Percentiles rank a stretch among this genome's conserved stretches.
Conservation (phyloP, 1,140 invertebrate genomes). For the Neodiprion fabricii region DNA sequence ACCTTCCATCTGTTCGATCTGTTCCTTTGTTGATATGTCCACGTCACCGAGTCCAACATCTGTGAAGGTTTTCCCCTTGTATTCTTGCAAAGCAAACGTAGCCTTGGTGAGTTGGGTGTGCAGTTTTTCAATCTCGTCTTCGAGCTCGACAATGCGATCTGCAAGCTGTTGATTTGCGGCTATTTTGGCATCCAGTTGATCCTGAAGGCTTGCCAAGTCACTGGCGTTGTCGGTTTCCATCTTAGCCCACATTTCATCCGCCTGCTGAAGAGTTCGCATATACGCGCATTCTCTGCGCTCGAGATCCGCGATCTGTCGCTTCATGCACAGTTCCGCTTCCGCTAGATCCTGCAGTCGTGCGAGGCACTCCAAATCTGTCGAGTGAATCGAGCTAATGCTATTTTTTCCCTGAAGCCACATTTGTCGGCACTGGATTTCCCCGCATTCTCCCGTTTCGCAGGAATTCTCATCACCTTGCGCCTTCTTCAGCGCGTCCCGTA, state of each 20-base stretch:
- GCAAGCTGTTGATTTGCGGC: slow-evolving; percentile 42
- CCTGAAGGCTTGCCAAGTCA: slow-evolving; percentile 51
- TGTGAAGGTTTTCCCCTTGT: neutral
- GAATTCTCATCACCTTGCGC: slow-evolving; percentile 18
- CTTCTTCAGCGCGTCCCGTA: slow-evolving; percentile 12
- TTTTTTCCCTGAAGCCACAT: slow-evolving; percentile 32
- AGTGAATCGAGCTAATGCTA: slow-evolving; percentile 43
- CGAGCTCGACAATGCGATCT: slow-evolving; percentile 34
- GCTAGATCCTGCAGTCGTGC: slow-evolving; percentile 47
- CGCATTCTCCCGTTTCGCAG: slow-evolving; percentile 36
- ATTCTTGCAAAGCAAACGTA: slow-evolving; percentile 30
- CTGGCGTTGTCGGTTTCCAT: slow-evolving; percentile 61
- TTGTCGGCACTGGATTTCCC: slow-evolving; percentile 32
- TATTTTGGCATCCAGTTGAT: slow-evolving; percentile 42
- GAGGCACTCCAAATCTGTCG: slow-evolving; percentile 43
- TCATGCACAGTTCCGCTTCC: slow-evolving; percentile 46
- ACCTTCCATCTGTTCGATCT: slow-evolving; percentile 21
- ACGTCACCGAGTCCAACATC: slow-evolving; percentile 5
- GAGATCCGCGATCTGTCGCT: slow-evolving; percentile 66
- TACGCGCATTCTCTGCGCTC: slow-evolving; percentile 73
- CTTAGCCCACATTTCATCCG: slow-evolving; percentile 76
- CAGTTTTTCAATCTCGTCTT: slow-evolving; percentile 38
- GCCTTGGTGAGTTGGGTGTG: slow-evolving; percentile 22
- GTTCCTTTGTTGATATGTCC: slow-evolving; percentile 17
- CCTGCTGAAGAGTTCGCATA: slow-evolving; percentile 75